A percentile compares a stretch with the other conserved stretches of the same genome.
Evolutionary conservation across 2,113 vertebrate genomes (phyloP).

Genomic region (Telmatochromis brichardi): DNA sequence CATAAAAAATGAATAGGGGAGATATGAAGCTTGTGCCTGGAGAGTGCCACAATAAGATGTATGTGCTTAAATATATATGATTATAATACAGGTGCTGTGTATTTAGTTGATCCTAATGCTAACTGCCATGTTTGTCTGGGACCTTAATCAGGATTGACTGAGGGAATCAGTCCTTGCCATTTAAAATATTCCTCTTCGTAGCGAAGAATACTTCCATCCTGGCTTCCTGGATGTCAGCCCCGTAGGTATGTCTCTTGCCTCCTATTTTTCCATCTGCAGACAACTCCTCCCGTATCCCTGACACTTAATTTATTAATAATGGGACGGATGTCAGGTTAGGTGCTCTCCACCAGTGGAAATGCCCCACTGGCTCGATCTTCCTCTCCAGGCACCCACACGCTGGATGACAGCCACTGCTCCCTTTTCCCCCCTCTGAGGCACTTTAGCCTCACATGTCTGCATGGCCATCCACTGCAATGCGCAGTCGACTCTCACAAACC

Average conservation of each 20-base stretch:
- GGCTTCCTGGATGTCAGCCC: background rate
- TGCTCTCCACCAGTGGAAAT: background rate
- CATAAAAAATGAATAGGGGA: background rate
- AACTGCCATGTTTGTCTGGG: background rate
- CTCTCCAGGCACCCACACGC: background rate
- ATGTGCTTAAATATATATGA: background rate
- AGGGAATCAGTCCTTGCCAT: background rate
- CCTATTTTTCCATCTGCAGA: constrained; percentile 1
- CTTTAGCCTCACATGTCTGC: background rate
- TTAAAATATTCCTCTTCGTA: background rate
- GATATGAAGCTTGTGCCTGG: background rate
- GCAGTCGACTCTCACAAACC: background rate
- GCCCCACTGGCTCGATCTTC: background rate
- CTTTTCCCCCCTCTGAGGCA: background rate
- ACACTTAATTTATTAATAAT: constrained; percentile 42
- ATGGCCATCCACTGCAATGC: background rate
- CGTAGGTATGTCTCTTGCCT: background rate
- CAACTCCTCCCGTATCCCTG: background rate
- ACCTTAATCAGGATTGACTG: background rate
- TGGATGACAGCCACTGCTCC: background rate
- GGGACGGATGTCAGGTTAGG: constrained; percentile 10
- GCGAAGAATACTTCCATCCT: background rate
- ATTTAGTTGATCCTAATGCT: background rate
- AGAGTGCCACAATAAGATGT: background rate
- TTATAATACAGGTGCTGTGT: background rate